Conservation (phyloP, 2,113 vertebrate species). For the Neotoma lepida region DNA sequence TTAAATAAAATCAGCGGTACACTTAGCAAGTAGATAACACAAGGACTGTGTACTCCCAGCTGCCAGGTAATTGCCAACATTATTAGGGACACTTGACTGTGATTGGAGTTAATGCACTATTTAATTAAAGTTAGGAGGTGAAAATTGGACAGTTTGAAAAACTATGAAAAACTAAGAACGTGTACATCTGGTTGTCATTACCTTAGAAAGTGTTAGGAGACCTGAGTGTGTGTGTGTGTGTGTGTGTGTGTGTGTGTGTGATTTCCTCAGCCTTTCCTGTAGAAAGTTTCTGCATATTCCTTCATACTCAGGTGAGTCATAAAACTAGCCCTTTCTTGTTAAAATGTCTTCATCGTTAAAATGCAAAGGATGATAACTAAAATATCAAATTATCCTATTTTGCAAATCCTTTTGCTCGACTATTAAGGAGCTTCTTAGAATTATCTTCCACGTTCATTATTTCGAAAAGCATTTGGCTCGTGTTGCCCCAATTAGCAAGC, state of each 20-base stretch:
- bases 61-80: not conserved
- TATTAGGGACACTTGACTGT: not conserved
- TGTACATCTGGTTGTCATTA: not conserved
- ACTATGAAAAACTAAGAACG: not conserved
- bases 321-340: conserved; percentile 28
- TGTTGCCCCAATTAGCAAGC: conserved; percentile 44
- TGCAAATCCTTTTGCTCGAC: conserved; percentile 38
- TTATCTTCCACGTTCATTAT: conserved; percentile 61
- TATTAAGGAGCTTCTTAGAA: conserved; percentile 44
- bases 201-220: not conserved
- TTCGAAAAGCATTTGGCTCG: conserved; percentile 46
- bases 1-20: not conserved
- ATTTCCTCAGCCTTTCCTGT: not conserved
- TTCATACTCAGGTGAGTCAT: not conserved
- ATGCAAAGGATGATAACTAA: conserved; percentile 21
- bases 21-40: not conserved
- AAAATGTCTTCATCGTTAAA: conserved; percentile 31
- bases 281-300: not conserved
- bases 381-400: conserved; percentile 52
- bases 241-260: not conserved
- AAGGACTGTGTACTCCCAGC: not conserved
- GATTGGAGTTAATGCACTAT: conserved; percentile 26
- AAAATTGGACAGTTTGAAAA: conserved; percentile 41
- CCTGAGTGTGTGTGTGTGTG: not conserved
- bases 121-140: conserved; percentile 40